Base-by-base conservation (phyloP, 2,888 invertebrate species). In the Mystacides longicornis region DNA sequence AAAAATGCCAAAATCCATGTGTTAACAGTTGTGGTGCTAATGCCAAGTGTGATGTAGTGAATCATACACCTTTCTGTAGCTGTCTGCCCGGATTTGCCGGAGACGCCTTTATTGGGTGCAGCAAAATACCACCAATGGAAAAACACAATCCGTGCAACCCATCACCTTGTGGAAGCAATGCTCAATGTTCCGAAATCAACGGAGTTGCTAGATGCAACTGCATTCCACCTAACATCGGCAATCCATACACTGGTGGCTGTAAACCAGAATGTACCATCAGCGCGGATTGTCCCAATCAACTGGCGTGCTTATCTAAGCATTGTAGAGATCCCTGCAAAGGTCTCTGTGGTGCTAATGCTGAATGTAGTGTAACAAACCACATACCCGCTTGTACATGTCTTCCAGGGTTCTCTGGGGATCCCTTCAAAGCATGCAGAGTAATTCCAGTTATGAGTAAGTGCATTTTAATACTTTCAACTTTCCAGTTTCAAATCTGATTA, bases 291-390 rank as follows among this genome's bases (percentile, higher is more conserved):
- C 79, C 87, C 4, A 83, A 82, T 62, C 79, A 85, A 65, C 72
- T 89, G 59, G 85, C 90, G 33, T 93, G 92, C 67, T 77, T 91
- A 47, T 87, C 89, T 55, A 88, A 89, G 65, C 88, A 91, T 67
- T 93, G 93, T 63, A 79, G 90, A 64, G 86, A 92, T 72, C 92
- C 92, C 4, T 93, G 92, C 65, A 85, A 83, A 59, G 90, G 91
- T 54, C 79, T 89, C 51, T 93, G 93, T 66, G 93, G 92, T 3
- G 69, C 82, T 1, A 89, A 90, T 65, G 89, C 93, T 7, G 85
- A 89, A 69, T 93, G 93, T 67, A 77, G 79, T 27, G 90, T 91
- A 0, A 82, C 85, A 2, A 89, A 89, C 66, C 93, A 93, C 65
- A 77, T 90, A 57, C 91, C 93, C 18, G 81, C 85, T 5, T 93